phyloP scores from a whole-genome alignment of 1,140 invertebrate genomes.

The Diorhabda elongata region DNA sequence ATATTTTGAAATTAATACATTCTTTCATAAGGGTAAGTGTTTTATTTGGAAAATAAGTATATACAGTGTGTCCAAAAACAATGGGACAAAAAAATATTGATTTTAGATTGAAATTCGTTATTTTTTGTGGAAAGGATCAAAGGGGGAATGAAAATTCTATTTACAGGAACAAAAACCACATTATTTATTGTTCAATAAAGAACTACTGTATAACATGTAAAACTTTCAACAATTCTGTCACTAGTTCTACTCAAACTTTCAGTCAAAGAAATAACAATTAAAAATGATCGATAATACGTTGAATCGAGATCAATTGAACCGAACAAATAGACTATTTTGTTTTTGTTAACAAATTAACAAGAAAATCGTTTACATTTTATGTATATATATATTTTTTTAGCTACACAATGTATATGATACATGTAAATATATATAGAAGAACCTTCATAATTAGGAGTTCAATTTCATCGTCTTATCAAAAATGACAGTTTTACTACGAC shows the following conservation, averaged over 20 bases:
- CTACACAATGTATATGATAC: not conserved
- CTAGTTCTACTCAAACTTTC: constrained; percentile 29
- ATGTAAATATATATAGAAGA: not conserved
- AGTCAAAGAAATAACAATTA: constrained; percentile 29
- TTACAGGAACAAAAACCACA: constrained; percentile 6
- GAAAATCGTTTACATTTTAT: constrained; percentile 9
- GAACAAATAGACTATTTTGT: not conserved
- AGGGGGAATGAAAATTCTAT: not conserved
- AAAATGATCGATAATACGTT: constrained; percentile 10
- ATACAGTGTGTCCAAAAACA: too few relatives aligned
- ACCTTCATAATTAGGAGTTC: too few relatives aligned
- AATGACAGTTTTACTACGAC: too few relatives aligned
- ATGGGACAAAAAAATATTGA: too few relatives aligned
- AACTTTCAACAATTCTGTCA: constrained; percentile 34
- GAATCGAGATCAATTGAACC: constrained; percentile 6
- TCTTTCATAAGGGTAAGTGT: too few relatives aligned
- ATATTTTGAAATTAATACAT: not conserved
- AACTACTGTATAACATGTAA: constrained; percentile 36
- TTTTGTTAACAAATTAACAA: constrained; percentile 19
- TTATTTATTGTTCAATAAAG: constrained; percentile 22
- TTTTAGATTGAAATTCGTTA: too few relatives aligned
- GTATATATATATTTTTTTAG: constrained; percentile 13
- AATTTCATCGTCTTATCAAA: too few relatives aligned
- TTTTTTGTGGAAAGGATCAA: not conserved
- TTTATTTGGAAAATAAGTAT: too few relatives aligned